A percentile compares a stretch with the other conserved stretches of the same genome.
Conservation (phyloP, 2,113 vertebrate genomes). For the Piaya cayana region DNA sequence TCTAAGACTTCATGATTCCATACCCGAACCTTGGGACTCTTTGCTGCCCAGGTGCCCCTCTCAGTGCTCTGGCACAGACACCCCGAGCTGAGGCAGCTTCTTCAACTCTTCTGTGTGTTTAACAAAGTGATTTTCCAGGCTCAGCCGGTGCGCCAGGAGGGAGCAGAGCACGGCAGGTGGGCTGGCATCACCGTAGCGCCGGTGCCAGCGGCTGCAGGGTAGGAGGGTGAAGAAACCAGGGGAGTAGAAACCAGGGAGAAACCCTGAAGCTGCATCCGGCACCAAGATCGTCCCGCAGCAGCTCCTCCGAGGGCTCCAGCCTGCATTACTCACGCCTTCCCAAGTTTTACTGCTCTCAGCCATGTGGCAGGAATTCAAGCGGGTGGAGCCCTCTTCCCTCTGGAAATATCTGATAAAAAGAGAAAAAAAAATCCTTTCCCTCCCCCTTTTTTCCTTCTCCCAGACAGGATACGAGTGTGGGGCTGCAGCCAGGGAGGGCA, state of each 20-base stretch:
- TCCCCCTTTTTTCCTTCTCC: conserved; percentile 54
- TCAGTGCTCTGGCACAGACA: accelerated
- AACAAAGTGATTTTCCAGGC: not conserved
- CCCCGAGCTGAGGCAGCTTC: accelerated
- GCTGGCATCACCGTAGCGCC: accelerated
- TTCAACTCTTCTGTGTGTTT: accelerated
- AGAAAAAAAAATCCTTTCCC: conserved; percentile 64
- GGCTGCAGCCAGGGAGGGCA: not conserved
- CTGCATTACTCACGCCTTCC: conserved; percentile 61
- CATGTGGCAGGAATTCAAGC: conserved; percentile 77
- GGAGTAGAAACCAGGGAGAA: not conserved
- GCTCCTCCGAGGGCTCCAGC: not conserved
- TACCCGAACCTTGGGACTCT: not conserved
- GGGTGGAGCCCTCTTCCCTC: conserved; percentile 79
- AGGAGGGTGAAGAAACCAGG: not conserved
- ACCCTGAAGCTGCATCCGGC: not conserved
- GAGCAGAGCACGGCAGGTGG: not conserved
- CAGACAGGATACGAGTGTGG: conserved; percentile 79
- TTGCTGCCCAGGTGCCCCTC: accelerated
- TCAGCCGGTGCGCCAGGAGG: not conserved
- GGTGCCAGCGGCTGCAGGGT: accelerated
- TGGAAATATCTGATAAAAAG: conserved; percentile 81
- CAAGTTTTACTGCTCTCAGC: conserved; percentile 11
- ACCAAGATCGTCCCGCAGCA: not conserved
- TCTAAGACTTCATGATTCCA: no score